Conservation (phyloP, 2,113 vertebrate genomes). For the Tinamus guttatus region DNA sequence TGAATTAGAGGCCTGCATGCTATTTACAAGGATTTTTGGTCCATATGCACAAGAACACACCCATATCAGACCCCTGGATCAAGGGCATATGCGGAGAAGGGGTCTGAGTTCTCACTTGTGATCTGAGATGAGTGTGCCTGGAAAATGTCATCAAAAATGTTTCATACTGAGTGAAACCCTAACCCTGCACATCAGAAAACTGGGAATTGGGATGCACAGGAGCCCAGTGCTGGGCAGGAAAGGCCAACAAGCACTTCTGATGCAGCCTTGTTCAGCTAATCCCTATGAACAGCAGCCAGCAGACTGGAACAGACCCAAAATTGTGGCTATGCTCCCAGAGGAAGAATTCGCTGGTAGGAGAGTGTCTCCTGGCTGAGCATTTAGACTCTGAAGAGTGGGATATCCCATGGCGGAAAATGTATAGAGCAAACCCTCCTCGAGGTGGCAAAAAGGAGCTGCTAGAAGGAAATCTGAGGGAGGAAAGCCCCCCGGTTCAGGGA, state of each 20-base stretch:
- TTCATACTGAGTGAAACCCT: accelerated
- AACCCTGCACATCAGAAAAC: background rate
- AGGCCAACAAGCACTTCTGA: background rate
- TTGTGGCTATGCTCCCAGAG: background rate
- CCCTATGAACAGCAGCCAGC: background rate
- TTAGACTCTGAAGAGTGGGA: background rate
- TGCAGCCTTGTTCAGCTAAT: background rate
- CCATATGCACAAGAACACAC: background rate
- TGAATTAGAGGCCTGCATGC: background rate
- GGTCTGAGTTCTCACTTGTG: background rate
- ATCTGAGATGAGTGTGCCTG: background rate
- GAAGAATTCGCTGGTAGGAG: background rate
- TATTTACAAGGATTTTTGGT: background rate
- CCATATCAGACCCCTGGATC: background rate
- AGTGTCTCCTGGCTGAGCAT: background rate
- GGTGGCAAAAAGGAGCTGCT: background rate
- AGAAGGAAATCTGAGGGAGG: background rate
- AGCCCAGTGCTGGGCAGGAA: background rate
- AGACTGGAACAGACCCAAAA: background rate
- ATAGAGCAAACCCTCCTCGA: background rate
- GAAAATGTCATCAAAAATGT: background rate
- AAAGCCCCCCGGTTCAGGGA: background rate
- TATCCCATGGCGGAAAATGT: background rate
- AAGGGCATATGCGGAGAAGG: background rate
- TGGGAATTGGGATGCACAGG: accelerated